A percentile compares a stretch with the other conserved stretches of the same genome.
Evolutionary conservation across 2,888 invertebrate species (phyloP).

Genomic region (Polyommatus icarus): DNA sequence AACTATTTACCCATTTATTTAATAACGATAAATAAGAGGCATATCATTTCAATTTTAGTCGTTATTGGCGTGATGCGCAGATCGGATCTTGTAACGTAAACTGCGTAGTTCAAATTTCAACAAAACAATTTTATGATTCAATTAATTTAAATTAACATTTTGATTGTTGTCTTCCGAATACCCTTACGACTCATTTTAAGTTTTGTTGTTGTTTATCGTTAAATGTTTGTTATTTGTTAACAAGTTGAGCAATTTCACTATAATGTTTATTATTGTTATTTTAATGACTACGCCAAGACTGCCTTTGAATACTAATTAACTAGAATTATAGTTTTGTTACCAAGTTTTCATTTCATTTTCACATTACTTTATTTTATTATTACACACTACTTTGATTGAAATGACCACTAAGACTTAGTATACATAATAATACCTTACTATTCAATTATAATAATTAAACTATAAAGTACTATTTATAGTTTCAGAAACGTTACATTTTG

Average conservation of each 20-base stretch:
- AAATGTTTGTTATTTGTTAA: conserved; percentile 1
- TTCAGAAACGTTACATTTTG: too few species aligned
- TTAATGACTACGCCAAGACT: background rate
- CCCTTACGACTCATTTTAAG: background rate
- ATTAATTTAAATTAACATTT: background rate
- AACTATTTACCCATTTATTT: too few species aligned
- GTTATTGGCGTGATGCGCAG: too few species aligned
- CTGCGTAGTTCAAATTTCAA: background rate
- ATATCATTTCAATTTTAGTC: too few species aligned
- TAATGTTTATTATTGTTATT: background rate
- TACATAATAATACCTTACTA: too few species aligned
- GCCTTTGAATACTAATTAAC: background rate
- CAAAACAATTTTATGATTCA: background rate
- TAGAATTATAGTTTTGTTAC: background rate
- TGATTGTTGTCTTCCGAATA: background rate
- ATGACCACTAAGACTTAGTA: too few species aligned
- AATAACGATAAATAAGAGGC: too few species aligned
- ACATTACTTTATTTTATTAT: background rate
- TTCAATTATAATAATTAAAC: too few species aligned
- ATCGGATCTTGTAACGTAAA: background rate
- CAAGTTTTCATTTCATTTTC: background rate
- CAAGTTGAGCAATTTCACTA: background rate
- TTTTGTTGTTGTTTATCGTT: background rate
- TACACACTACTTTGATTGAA: too few species aligned
- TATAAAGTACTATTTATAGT: too few species aligned